Evolutionary conservation across 2,113 vertebrate genomes (phyloP), one percentile per base, ranked within the genome.

Genomic region (pig (Sus scrofa)): DNA sequence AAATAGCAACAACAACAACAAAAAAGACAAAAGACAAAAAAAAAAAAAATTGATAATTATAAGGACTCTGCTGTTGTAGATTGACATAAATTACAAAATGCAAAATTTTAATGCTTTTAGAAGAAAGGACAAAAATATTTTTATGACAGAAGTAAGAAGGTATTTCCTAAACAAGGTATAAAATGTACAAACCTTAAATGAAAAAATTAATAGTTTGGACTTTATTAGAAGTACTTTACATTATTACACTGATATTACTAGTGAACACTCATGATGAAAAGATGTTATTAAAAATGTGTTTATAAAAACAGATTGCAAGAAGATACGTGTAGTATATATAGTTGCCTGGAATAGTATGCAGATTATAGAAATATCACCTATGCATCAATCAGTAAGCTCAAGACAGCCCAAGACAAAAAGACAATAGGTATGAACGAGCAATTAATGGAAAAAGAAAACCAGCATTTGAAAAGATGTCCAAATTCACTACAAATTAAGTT

Each of bases 101-200:
- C 14, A 70, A 92, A 88, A 50, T 7, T 89, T 39, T 94, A 71
- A 77, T 68, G 56, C 16, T 70, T 84, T 79, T 62, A 70, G 22
- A 70, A 86, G 83, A 75, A 58, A 78, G 37, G 9, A 52, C 68
- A 44, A 60, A 85, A 82, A 39, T 95, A 82, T 68, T 90, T 95
- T 94, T 71, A 56, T 63, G 20, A 63, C 32, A 56, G 32, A 62
- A 0, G 4, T 81, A 67, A 65, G 63, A 70, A 94, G 90, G 27
- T 52, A 77, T 77, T 77, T 84, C 19, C 54, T 91, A 92, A 22
- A 89, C 37, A 78, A 95, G 12, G 15, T 22, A 54, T 19, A 77
- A 89, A 54, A 89, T n/a, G n/a, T 26, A 39, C 12, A 77, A 83
- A 63, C 9, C 2, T 81, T 82, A 81, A 67, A 67, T 34, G 32